phyloP scores from a whole-genome alignment of 2,888 invertebrate genomes.

The Ypsolopha sequella region DNA sequence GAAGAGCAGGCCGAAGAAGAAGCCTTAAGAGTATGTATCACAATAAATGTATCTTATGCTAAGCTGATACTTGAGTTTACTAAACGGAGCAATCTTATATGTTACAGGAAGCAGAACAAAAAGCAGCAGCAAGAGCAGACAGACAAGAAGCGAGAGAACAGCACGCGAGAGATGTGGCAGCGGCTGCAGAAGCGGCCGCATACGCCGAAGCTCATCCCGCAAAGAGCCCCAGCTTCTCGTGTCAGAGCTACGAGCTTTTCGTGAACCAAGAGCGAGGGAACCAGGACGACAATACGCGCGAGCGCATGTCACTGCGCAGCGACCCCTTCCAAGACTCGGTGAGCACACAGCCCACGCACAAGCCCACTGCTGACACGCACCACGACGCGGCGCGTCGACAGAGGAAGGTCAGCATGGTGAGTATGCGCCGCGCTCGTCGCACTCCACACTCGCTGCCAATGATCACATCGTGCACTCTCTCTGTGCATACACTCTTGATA shows the following conservation, averaged over 20 bases:
- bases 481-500: not conserved
- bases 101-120: constrained; percentile 86
- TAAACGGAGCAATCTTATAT: not conserved
- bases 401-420: constrained; percentile 95
- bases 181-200: constrained; percentile 74
- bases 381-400: constrained; percentile 59
- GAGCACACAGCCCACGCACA: constrained; percentile 81
- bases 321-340: constrained; percentile 89
- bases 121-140: constrained; percentile 78
- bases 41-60: not conserved
- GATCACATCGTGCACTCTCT: not conserved
- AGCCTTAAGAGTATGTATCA: constrained; percentile 80
- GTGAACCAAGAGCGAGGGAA: constrained; percentile 90
- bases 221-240: constrained; percentile 93
- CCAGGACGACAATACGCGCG: constrained; percentile 90
- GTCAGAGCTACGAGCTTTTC: constrained; percentile 93
- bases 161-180: constrained; percentile 73
- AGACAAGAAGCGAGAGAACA: constrained; percentile 72
- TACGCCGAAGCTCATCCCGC: constrained; percentile 75
- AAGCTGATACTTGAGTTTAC: not conserved
- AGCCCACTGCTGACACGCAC: constrained; percentile 70
- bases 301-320: constrained; percentile 92
- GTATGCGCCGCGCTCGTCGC: constrained; percentile 58
- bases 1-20: constrained; percentile 96
- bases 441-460: constrained; percentile 6